These are phyloP conservation scores for Seira ritae DNA, from an alignment of 2,888 invertebrate genomes.

Conservation along the genomic window DNA sequence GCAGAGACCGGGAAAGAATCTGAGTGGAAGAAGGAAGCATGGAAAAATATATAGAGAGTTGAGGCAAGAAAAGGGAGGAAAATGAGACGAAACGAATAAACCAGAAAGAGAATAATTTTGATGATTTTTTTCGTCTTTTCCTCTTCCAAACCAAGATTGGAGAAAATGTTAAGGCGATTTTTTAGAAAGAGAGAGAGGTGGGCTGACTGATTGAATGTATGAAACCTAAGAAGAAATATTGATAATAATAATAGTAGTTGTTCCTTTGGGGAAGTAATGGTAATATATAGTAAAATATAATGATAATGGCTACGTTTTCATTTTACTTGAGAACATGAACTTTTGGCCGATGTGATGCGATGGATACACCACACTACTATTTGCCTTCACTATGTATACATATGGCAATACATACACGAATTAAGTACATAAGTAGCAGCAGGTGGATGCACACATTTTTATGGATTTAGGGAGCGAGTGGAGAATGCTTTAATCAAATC, in stretches of 20 bases:
- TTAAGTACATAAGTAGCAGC: constrained; percentile 5
- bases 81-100: not conserved
- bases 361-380: too few species aligned
- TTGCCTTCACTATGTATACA: too few species aligned
- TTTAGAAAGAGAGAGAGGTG: not conserved
- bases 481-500: too few species aligned
- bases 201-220: constrained; percentile 24
- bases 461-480: too few species aligned
- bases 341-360: too few species aligned
- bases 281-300: constrained; percentile 2
- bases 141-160: not conserved
- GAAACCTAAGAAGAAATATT: constrained; percentile 32
- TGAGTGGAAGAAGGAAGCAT: constrained; percentile 9
- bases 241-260: constrained; percentile 35
- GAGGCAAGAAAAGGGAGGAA: not conserved
- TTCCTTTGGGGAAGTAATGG: constrained; percentile 6
- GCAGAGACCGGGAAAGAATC: not conserved
- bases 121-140: not conserved
- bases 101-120: not conserved
- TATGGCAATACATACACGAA: too few species aligned
- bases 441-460: not conserved
- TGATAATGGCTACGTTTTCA: constrained; percentile 5
- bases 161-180: constrained; percentile 11
- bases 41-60: not conserved
- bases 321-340: too few species aligned